phyloP scores from a whole-genome alignment of 2,113 vertebrate genomes.

The Phainopepla nitens region DNA sequence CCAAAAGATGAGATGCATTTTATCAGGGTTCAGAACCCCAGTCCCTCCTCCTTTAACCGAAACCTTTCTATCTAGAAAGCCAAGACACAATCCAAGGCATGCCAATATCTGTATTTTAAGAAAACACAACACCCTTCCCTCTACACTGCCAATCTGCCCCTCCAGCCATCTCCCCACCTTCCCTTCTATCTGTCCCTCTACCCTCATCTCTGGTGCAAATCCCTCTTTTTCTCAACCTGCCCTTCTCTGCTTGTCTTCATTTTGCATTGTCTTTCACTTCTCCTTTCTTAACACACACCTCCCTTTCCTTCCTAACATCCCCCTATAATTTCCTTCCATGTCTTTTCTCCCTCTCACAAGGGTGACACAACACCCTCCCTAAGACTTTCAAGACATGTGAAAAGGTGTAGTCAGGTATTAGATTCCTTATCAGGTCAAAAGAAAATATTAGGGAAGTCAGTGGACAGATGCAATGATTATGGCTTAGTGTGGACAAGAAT shows the following conservation, averaged over 20 bases:
- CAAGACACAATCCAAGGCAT: rapidly evolving
- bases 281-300: neutral
- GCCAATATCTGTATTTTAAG: neutral
- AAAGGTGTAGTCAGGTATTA: neutral
- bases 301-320: neutral
- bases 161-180: neutral
- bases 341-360: neutral
- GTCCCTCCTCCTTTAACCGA: neutral
- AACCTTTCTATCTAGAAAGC: neutral
- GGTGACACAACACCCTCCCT: neutral
- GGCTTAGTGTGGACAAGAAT: neutral
- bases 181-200: neutral
- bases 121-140: neutral
- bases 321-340: neutral
- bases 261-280: rapidly evolving
- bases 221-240: neutral
- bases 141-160: neutral
- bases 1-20: neutral
- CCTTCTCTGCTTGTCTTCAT: neutral
- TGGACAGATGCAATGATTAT: neutral
- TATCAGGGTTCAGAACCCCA: neutral
- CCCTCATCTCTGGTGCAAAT: neutral
- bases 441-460: neutral
- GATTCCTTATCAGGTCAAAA: conserved; percentile 17
- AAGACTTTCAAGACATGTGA: neutral